Base-by-base conservation (phyloP, 2,888 invertebrate species). In the Tachina lurida region DNA sequence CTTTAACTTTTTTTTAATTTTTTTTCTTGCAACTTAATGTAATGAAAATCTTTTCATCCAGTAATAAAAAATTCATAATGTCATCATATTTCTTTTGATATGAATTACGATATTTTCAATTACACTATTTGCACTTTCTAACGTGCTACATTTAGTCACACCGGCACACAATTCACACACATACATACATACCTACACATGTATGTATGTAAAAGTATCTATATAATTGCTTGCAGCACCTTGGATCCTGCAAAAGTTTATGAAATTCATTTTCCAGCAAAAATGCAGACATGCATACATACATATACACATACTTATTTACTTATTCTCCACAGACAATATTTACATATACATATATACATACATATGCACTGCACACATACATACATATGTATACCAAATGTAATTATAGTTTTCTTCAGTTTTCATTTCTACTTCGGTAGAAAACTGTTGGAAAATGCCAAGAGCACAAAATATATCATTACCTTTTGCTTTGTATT, bases 31-130 rank as follows among this genome's bases (percentile, higher is more conserved):
- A 58, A 22, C 2, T 39, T 39, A 60, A n/a, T 31, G 1, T 47
- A 39, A 71, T 74, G 22, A 43, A 63, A 70, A 78, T 45, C 62
- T 70, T 43, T 78, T 75, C 75, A 65, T 22, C 19, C 9, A 22
- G 3, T 17, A 31, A 58, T 54, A 54, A 67, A 68, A 82, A 71
- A 63, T 13, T 17, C 58, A 58, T 56, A 63, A 39, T 76, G 70
- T 76, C 76, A 71, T 76, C 76, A 76, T 76, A 56, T 82, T 71
- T 76, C 56, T 63, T 22, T 56, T 65, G 47, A 65, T 76, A 82
- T 76, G 71, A 71, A 82, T 82, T 82, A 76, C 76, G 71, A 82
- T 82, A 76, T 76, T 82, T 82, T 76, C 82, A 82, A 82, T 82
- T 76, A 82, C 76, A 82, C 70, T 58, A 49, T 82, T 82, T 71